Base-by-base conservation (phyloP, 2,797 vertebrate species). In the Karalla daura region DNA sequence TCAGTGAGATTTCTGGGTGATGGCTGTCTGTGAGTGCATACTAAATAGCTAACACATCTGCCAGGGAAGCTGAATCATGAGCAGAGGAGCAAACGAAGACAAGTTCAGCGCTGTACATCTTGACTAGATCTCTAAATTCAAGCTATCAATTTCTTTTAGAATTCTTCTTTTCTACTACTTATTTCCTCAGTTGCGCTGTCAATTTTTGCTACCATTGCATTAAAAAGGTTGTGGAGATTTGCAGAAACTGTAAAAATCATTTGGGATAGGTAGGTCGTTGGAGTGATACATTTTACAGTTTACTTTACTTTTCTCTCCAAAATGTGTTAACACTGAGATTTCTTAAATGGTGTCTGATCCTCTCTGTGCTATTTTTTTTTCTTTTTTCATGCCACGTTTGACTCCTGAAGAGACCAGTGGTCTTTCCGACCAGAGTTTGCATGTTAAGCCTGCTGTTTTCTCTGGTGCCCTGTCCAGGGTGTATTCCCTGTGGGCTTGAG, bases 1-100 rank as follows among this genome's bases (percentile, higher is more conserved):
- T 73, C 27, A 43, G 11, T 45, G 53, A 64, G 41, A 65, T 74
- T 41, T 66, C 20, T 36, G n/a, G 10, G 13, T 18, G 47, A 73
- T 8, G 41, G 24, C 55, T 33, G 23, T 37, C 53, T 24, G 24
- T 63, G 44, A 51, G 28, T 17, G 53, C 47, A 44, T 52, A 39
- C 15, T 59, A 15, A 54, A 65, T 24, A 73, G 45, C 37, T 25
- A 27, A 37, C 14, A 30, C 7, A 54, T 49, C 33, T 47, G 39
- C 30, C 40, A 20, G 14, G 49, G 23, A 13, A 30, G 17, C 15
- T 66, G 33, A 53, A 39, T 37, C 5, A 13, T 27, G 10, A 55
- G 41, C 6, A 47, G 24, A 23, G 8, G 32, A 55, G 25, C 9
- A 20, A 55, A 52, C 11, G 15, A 35, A 43, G 25, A 24, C 4